Conservation (phyloP, 2,113 vertebrate species). For the Rhea americana region DNA sequence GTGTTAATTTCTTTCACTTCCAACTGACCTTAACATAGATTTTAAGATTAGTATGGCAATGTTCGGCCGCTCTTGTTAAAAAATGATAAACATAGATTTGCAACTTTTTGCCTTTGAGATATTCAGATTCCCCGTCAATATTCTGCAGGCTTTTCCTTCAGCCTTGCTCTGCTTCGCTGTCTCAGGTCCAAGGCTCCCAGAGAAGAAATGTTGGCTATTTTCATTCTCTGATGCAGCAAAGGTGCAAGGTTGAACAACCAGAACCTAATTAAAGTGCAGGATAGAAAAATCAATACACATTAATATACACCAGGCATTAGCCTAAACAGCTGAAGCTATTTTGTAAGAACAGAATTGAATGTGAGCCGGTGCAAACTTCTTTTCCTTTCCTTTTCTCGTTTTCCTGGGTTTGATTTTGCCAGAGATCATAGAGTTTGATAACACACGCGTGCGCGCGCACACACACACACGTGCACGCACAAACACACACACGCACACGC, state of each 20-base stretch:
- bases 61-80: conserved; percentile 54
- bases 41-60: conserved; percentile 53
- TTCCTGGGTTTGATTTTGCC: background rate
- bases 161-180: background rate
- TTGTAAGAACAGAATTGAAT: conserved; percentile 30
- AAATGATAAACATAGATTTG: conserved; percentile 53
- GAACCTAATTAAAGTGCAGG: conserved; percentile 67
- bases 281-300: conserved; percentile 65
- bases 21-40: conserved; percentile 79
- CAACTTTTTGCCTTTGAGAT: conserved; percentile 59
- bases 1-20: conserved; percentile 67
- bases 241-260: conserved; percentile 67
- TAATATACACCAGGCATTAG: conserved; percentile 64
- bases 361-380: background rate
- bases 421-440: background rate
- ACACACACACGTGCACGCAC: too few species aligned
- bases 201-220: conserved; percentile 20
- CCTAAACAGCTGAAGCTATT: conserved; percentile 66
- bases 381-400: background rate
- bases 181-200: conserved; percentile 8
- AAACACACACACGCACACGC: fast-evolving
- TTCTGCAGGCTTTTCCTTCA: conserved; percentile 35
- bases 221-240: conserved; percentile 35
- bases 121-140: conserved; percentile 67
- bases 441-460: background rate